Evolutionary conservation across 2,113 vertebrate species (phyloP).

Genomic region (Pseudopipra pipra): DNA sequence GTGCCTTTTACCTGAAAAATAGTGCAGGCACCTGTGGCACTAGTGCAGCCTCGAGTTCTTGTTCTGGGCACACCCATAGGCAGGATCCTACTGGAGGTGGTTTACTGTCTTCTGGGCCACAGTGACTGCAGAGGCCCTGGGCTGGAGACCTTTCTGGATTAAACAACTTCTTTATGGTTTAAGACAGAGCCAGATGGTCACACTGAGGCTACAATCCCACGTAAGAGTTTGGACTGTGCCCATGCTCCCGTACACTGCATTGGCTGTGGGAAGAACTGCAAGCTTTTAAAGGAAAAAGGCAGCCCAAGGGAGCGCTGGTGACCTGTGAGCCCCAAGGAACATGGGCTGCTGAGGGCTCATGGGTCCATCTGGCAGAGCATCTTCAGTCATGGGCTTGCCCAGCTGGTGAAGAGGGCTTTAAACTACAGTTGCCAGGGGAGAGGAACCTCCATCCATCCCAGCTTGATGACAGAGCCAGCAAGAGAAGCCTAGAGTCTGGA

Average conservation of each 20-base stretch:
- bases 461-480: background rate
- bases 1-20: background rate
- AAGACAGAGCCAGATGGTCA: background rate
- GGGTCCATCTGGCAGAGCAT: background rate
- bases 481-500: background rate
- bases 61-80: background rate
- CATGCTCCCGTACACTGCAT: background rate
- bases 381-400: background rate
- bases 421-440: background rate
- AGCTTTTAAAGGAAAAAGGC: background rate
- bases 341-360: background rate
- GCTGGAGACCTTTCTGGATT: background rate
- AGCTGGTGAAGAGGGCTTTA: background rate
- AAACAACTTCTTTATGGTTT: background rate
- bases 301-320: background rate
- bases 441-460: background rate
- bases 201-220: background rate
- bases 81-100: background rate
- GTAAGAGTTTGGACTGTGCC: background rate
- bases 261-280: background rate
- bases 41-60: background rate
- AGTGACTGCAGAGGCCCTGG: background rate
- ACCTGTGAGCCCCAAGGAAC: background rate
- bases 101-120: background rate
- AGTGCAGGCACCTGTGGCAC: fast-evolving